Conservation (phyloP, 2,888 invertebrate species). For the Dicyrtoma fusca region DNA sequence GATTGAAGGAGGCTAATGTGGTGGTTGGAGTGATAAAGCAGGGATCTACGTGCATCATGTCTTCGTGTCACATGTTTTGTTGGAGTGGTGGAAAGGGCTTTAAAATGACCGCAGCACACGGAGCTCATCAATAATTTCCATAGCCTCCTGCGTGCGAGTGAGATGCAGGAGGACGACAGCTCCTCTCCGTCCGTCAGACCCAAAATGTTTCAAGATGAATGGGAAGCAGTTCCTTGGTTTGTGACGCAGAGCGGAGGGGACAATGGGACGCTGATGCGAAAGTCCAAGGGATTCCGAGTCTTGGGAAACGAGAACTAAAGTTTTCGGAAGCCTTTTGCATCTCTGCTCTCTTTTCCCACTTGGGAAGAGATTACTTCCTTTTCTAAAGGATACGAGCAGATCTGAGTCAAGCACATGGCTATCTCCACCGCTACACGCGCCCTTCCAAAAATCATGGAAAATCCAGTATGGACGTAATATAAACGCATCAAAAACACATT, state of each 20-base stretch:
- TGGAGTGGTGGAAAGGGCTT: not conserved
- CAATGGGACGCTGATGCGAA: not conserved
- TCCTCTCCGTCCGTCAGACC: not conserved
- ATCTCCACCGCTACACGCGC: too few relatives aligned
- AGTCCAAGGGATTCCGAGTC: not conserved
- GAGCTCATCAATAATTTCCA: slow-evolving; percentile 36
- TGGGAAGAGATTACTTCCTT: not conserved
- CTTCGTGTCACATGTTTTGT: slow-evolving; percentile 4
- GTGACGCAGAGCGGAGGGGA: not conserved
- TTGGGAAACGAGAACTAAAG: not conserved
- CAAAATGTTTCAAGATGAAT: not conserved
- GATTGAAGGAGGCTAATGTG: too few relatives aligned
- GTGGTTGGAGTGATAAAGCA: too few relatives aligned
- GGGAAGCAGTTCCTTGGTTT: not conserved
- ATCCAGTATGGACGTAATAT: too few relatives aligned
- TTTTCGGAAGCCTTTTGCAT: not conserved
- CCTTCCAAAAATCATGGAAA: too few relatives aligned
- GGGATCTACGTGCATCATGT: too few relatives aligned
- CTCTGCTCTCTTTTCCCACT: not conserved
- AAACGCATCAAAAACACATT: too few relatives aligned
- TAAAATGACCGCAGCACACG: slow-evolving; percentile 9
- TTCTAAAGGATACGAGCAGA: not conserved
- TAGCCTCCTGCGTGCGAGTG: not conserved
- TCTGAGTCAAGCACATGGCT: too few relatives aligned
- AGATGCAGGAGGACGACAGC: not conserved